Conservation (phyloP, 2,797 vertebrate species). For the Molossus molossus region DNA sequence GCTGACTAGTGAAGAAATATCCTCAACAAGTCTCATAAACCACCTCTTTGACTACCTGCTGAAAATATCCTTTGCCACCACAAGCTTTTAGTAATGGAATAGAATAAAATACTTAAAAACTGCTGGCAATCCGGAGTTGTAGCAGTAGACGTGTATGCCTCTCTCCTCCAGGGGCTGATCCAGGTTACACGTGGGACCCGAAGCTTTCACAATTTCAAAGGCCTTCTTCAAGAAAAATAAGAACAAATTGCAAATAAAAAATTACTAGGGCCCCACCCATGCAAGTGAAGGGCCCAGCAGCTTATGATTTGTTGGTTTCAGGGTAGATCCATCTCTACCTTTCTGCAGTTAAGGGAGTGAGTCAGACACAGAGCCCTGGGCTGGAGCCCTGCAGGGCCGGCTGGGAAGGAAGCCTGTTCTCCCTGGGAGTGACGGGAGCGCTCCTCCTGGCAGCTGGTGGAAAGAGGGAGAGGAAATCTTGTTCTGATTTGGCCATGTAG, state of each 20-base stretch:
- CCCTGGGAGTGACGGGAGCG: neutral
- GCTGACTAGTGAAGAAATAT: constrained; percentile 13
- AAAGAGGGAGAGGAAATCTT: neutral
- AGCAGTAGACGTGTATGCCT: neutral
- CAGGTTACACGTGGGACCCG: neutral
- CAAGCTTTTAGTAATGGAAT: neutral
- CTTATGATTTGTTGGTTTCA: neutral
- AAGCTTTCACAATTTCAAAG: neutral
- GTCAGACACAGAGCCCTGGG: neutral
- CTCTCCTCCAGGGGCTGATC: neutral
- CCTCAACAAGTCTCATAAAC: neutral
- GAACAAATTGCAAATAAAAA: neutral
- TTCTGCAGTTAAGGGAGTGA: neutral
- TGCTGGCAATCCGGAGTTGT: neutral
- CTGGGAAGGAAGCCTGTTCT: neutral
- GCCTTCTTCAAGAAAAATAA: neutral
- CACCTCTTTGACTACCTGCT: neutral
- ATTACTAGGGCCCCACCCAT: neutral
- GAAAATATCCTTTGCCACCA: neutral
- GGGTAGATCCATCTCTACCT: neutral
- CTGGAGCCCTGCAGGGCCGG: neutral
- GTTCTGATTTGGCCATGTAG: neutral
- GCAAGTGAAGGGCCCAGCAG: neutral
- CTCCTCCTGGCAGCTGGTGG: neutral
- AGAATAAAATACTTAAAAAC: neutral